Evolutionary conservation across 2,113 vertebrate species (phyloP).

Genomic region (Engraulis encrasicolus): DNA sequence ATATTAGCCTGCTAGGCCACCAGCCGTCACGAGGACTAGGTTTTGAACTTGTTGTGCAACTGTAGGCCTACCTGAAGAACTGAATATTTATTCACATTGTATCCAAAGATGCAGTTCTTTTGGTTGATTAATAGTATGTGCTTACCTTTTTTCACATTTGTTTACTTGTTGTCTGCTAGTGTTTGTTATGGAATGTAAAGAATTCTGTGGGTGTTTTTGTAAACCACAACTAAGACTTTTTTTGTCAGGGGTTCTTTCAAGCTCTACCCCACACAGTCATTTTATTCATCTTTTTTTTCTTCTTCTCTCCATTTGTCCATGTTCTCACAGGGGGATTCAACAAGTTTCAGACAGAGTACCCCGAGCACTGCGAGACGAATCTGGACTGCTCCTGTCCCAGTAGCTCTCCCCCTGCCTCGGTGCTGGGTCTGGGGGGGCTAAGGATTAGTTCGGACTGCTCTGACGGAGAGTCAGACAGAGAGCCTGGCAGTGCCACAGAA

Average conservation of each 20-base stretch:
- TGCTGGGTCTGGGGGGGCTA: conserved; percentile 91
- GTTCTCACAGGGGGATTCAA: conserved; percentile 90
- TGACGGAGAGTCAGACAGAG: conserved; percentile 92
- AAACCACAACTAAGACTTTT: background rate
- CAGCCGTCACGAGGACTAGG: background rate
- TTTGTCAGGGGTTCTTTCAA: background rate
- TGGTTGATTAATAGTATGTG: background rate
- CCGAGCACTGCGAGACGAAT: conserved; percentile 94
- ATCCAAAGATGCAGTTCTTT: background rate
- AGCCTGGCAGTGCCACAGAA: conserved; percentile 95
- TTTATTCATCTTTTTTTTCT: background rate
- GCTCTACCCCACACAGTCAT: background rate
- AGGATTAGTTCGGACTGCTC: conserved; percentile 97
- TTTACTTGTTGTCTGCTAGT: background rate
- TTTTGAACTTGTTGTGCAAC: background rate
- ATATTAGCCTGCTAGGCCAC: background rate
- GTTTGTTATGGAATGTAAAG: background rate
- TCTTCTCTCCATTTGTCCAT: background rate
- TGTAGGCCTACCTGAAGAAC: background rate
- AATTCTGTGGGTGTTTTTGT: background rate
- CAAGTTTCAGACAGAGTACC: conserved; percentile 95
- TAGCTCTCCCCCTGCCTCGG: conserved; percentile 88
- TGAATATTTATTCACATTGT: background rate
- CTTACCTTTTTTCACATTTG: background rate
- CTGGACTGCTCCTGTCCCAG: conserved; percentile 91